A percentile compares a stretch with the other conserved stretches of the same genome.
Conservation (phyloP, 2,113 vertebrate genomes). For the Chaetodon auriga region DNA sequence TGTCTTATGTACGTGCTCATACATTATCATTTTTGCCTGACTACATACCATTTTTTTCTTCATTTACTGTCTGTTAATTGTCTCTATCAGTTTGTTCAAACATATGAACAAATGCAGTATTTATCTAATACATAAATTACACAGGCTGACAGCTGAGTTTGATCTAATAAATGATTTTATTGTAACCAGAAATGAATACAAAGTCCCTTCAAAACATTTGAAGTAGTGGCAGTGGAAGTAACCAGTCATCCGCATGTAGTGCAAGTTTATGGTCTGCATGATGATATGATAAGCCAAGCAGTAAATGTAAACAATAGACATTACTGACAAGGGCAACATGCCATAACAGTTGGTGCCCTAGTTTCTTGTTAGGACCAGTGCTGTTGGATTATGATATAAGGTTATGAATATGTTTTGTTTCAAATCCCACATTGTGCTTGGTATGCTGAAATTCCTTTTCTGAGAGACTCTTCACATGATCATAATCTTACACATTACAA, state of each 20-base stretch:
- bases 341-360: no score
- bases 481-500: neutral
- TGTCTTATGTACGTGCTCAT: neutral
- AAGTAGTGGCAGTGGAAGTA: neutral
- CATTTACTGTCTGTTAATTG: neutral
- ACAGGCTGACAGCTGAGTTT: neutral
- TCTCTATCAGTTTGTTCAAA: neutral
- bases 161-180: neutral
- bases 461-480: neutral
- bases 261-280: neutral
- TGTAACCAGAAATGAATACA: neutral
- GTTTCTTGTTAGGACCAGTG: no score
- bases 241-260: neutral
- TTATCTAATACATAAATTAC: neutral
- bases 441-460: neutral
- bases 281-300: no score
- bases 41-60: neutral
- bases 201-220: neutral
- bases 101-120: neutral
- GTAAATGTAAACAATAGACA: no score
- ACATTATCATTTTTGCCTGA: no score
- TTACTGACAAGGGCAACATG: neutral
- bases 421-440: no score
- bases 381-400: no score
- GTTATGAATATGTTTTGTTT: no score